Evolutionary conservation across 1,140 invertebrate genomes (phyloP), one percentile per base, ranked within the genome.

Genomic region (Lineus longissimus): DNA sequence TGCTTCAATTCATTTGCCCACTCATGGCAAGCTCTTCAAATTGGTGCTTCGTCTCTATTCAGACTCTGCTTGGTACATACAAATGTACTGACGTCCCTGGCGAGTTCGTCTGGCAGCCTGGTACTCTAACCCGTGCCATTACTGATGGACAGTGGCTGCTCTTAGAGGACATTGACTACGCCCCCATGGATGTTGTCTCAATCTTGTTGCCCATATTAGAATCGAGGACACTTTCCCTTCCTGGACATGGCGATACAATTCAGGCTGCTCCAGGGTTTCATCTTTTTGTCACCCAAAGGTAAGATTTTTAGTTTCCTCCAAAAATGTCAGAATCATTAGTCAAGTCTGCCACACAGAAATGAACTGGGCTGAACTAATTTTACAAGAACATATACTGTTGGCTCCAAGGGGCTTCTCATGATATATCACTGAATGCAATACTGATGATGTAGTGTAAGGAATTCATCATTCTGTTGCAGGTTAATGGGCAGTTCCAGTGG

Each of bases 101-200:
- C 40, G 93, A 99, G 82, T 99, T 99, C 84, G 80, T 95, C 30
- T 99, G 96, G 96, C 87, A 91, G 70, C 89, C 95, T 7, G 97
- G 97, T 45, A 88, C 74, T 6, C 64, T 83, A 43, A 76, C 78
- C 19, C 80, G 92, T 86, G 94, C 94, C 62, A 90, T 98, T 4
- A 85, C 87, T 65, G 85, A 90, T 73, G 94, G 94, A 0, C 87
- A 91, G 75, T 97, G 97, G 94, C 81, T 99, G 47, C 81, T 99
- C 0, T 78, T 99, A 41, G 97, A 99, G 86, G 97, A 99, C 79
- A 89, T 99, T 62, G 95, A 99, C 76, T 89, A 88, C 70, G 95
- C 94, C 13, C 90, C 91, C 7, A 86, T 92, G 75, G 97, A 99
- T 82, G 92, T 98, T 0, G 88, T 93, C 0, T 91, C 94, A 1